Evolutionary conservation across 37 sponge, comb jelly and placozoan species (phyloP), one percentile per base, ranked within the genome.

Genomic region (Trichoplax adhaerens): DNA sequence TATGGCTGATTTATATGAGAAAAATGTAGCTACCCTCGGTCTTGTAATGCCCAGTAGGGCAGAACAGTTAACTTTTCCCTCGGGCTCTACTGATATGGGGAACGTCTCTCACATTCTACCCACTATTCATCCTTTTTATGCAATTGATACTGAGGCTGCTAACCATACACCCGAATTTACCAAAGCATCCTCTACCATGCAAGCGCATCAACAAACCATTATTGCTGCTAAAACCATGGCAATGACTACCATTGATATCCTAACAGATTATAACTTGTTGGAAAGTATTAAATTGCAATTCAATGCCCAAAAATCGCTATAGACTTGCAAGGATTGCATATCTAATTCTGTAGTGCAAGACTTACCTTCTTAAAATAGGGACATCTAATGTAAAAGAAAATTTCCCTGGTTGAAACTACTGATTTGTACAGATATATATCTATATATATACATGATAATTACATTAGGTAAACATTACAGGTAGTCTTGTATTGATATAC

Each of bases 21-120:
- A 64, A 5, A 78, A 89, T 56, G 4, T 3, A 47, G 5, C 10
- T 6, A 59, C 8, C 12, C 46, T 4, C 4, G 75, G 75, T n/a
- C 60, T 73, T 8, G 57, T 29, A 29, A 29, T 29, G 29, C 29
- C 29, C 29, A 29, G 29, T 29, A 29, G 29, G 29, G 29, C 29
- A 29, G 29, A 29, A 29, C 29, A 29, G 29, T 29, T 29, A 29
- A 29, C 29, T 29, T 29, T 29, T 29, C 29, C 29, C 65, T 60
- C 10, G 50, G 46, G 10, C 1, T 87, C 88, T 4, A 87, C 88
- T 53, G 88, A 83, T 66, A 83, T 87, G 83, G 88, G 88, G 1
- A 83, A 91, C 72, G 88, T 87, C 50, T 84, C 88, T 1, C 76
- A 84, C 52, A 58, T 74, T 64, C 78, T 91, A 3, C 93, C 93